Conservation (phyloP, 2,113 vertebrate genomes). For the Cavia aperea region DNA sequence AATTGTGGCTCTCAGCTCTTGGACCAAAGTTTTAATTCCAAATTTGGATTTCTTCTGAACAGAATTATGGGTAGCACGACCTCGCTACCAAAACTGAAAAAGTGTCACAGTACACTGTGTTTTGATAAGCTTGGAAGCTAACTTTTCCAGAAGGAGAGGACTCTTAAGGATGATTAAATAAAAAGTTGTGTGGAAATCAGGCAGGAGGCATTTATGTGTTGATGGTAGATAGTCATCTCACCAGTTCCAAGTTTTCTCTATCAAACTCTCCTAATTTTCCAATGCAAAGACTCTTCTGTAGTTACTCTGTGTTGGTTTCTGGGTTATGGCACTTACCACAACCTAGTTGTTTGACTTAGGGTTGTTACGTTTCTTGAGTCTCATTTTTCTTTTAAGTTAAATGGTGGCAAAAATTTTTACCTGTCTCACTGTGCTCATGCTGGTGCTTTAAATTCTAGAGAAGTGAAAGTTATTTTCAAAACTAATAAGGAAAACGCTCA, state of each 20-base stretch:
- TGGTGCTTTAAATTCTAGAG: neutral
- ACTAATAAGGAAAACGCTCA: neutral
- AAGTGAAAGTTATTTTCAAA: slow-evolving; percentile 6
- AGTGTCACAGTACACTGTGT: neutral
- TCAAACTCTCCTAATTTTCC: neutral
- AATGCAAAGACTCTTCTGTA: neutral
- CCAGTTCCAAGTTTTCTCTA: neutral
- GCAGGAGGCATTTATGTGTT: neutral
- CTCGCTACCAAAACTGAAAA: neutral
- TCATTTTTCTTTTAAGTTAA: neutral
- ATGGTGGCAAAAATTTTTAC: neutral
- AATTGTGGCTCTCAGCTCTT: neutral
- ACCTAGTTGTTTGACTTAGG: neutral
- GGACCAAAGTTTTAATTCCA: neutral
- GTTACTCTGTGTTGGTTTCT: neutral
- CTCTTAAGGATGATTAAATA: neutral
- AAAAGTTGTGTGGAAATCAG: neutral
- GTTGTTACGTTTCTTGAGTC: neutral
- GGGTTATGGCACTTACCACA: neutral
- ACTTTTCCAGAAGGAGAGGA: neutral
- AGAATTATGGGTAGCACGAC: neutral
- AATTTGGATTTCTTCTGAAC: neutral
- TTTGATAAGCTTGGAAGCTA: neutral
- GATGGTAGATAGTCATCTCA: too few relatives aligned
- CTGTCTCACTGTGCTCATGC: neutral